A percentile compares a stretch with the other conserved stretches of the same genome.
phyloP scores from a whole-genome alignment of 2,797 vertebrate species.

The Monodelphis domestica region DNA sequence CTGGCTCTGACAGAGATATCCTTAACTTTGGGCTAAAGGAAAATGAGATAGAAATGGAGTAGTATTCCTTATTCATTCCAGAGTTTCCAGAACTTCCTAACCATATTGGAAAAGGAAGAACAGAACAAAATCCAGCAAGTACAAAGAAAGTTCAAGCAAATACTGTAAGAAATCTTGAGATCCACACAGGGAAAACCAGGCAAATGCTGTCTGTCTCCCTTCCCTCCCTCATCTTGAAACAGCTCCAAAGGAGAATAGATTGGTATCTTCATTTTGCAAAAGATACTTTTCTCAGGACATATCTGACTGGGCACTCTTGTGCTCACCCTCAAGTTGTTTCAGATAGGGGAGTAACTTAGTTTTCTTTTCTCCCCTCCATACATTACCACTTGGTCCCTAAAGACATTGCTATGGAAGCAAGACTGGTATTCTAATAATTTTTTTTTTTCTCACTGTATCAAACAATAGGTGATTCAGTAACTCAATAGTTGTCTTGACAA shows the following conservation, averaged over 20 bases:
- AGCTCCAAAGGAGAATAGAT: background rate
- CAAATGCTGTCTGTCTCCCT: slow-evolving; percentile 76
- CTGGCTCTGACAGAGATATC: slow-evolving; percentile 90
- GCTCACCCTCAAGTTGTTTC: slow-evolving; percentile 47
- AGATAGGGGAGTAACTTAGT: slow-evolving; percentile 52
- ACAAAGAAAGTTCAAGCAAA: slow-evolving; percentile 91
- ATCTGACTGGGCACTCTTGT: slow-evolving; percentile 52
- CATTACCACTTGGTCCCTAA: background rate
- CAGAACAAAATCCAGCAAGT: slow-evolving; percentile 92
- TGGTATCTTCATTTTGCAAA: slow-evolving; percentile 76
- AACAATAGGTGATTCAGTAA: too few relatives aligned
- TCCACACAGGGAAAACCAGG: slow-evolving; percentile 90
- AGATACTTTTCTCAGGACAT: slow-evolving; percentile 85
- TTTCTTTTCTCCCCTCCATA: background rate
- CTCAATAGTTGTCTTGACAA: slow-evolving; percentile 69
- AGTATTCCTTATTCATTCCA: slow-evolving; percentile 96
- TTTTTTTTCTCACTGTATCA: too few relatives aligned
- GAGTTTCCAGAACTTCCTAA: slow-evolving; percentile 98
- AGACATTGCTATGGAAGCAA: slow-evolving; percentile 46
- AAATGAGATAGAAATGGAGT: slow-evolving; percentile 98
- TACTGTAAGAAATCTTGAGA: slow-evolving; percentile 89
- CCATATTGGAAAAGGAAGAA: slow-evolving; percentile 95
- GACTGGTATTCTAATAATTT: background rate
- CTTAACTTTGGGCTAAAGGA: slow-evolving; percentile 97
- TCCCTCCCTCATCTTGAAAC: background rate